Base-by-base conservation (phyloP, 1,140 invertebrate genomes). In the Elysia chlorotica region DNA sequence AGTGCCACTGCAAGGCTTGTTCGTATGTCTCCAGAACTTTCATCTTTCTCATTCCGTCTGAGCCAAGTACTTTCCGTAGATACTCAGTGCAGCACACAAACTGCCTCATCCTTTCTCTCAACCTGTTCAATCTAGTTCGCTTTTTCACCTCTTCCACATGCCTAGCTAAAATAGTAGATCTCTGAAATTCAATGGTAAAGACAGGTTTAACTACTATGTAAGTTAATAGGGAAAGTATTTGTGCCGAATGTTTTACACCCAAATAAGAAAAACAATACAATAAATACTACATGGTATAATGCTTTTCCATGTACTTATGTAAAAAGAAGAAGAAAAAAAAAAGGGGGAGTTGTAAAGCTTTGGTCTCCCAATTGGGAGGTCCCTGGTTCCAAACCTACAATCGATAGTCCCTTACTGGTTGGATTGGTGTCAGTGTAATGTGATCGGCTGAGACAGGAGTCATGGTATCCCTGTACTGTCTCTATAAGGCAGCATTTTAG, bases 111-210 rank as follows among this genome's bases (percentile, higher is more conserved):
- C 19, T 30, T 1, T 28, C n/a, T 10, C 23, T 37, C 19, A 67
- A 1, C 28, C 56, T 67, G 36, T 17, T 31, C 10, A 17, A 30
- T 54, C 48, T 54, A n/a, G 30, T 54, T 2, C 21, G 14, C n/a
- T n/a, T n/a, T n/a, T 3, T 54, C n/a, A 53, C 10, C 53, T 67
- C 33, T 33, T 53, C 65, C 53, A 67, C 41, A 37, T 67, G 48
- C 2, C 10, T 21, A 17, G n/a, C 19, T 2, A 67, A 53, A 54
- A 56, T 2, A 19, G 38, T 33, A 2, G 48, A 10, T 17, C 65
- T 6, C 65, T 67, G 65, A 10, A 17, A 65, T 33, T 10, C 31
- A 25, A 14, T 59, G 6, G 6, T 6, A 59, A 14, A 59, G 6
- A 28, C 23, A 28, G 6, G 6, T n/a, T 59, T 19, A 10, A 14